These are phyloP conservation scores for Gouania willdenowi DNA, from an alignment of 2,797 vertebrate genomes.

Conservation along the genomic window DNA sequence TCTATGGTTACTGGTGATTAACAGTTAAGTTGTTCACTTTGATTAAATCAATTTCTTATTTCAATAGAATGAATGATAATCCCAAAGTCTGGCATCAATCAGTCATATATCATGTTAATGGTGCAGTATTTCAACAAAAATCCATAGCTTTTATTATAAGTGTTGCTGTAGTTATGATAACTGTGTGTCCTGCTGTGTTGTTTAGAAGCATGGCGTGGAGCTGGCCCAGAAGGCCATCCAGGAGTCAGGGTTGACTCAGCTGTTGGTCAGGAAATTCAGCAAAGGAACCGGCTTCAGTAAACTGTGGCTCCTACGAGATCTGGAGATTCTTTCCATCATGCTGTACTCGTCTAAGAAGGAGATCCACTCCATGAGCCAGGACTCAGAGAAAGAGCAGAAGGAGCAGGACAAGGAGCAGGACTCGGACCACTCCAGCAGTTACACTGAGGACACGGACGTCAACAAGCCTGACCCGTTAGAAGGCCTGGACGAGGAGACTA, in stretches of 20 bases:
- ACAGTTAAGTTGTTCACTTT: too few relatives aligned
- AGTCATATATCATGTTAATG: too few relatives aligned
- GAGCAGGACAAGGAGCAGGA: constrained; percentile 83
- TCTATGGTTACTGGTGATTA: too few relatives aligned
- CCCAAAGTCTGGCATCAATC: too few relatives aligned
- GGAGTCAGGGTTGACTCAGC: constrained; percentile 85
- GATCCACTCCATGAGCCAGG: constrained; percentile 83
- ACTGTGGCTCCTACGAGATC: constrained; percentile 92
- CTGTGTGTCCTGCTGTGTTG: constrained; percentile 1
- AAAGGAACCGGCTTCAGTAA: constrained; percentile 98
- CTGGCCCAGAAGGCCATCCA: constrained; percentile 85
- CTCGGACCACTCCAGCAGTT: constrained; percentile 76
- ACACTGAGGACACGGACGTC: constrained; percentile 75
- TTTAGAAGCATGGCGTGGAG: constrained; percentile 85
- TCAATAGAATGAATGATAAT: too few relatives aligned
- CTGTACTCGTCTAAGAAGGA: constrained; percentile 96
- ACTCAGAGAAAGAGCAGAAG: constrained; percentile 76
- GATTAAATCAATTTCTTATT: too few relatives aligned
- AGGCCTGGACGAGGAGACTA: constrained; percentile 93
- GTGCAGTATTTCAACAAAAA: too few relatives aligned
- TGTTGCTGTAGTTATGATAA: too few relatives aligned
- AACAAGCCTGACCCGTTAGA: constrained; percentile 88
- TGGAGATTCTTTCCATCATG: constrained; percentile 97
- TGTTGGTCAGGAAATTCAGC: constrained; percentile 95
- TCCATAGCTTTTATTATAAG: too few relatives aligned